Base-by-base conservation (phyloP, 2,888 invertebrate species). In the Abrostola triplasia region DNA sequence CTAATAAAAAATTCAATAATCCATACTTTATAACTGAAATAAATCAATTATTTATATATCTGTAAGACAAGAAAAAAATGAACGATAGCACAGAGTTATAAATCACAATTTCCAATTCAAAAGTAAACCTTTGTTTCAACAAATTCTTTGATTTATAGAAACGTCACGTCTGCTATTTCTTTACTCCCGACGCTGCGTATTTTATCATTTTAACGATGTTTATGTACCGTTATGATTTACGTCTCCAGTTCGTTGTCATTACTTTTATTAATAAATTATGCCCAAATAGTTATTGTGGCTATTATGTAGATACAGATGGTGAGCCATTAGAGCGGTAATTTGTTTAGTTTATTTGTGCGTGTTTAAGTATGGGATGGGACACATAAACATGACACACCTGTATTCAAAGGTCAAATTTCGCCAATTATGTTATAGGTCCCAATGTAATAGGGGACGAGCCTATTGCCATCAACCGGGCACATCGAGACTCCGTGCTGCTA, bases 201-300 rank as follows among this genome's bases (percentile, higher is more conserved):
- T 77, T 77, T 60, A 66, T 75, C 62, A 75, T 66, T 70, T 66
- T 75, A 67, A 77, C 75, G 61, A 68, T 75, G 75, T 77, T 77
- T 70, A 66, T 59, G 10, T 47, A 56, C 58, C 63, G 49, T 64
- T 76, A 59, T 69, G 64, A 75, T 66, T 64, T 59, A 62, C 57
- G 64, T 47, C 11, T 7, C 50, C 62, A 57, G 73, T 74, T 40
- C 47, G 50, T 35, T 59, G 59, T 60, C 73, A 62, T 64, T 59
- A 51, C 37, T 63, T 67, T 49, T 48, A 47, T 61, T 66, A 67
- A 76, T 67, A 70, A 65, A 63, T 65, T 74, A 52, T 60, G 37
- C 59, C 49, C 36, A 54, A 60, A 65, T 63, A 64, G 50, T 63
- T 54, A 66, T 64, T 55, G 47, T 47, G 11, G 52, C 53, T 52